A percentile compares a stretch with the other conserved stretches of the same genome.
These are phyloP conservation scores for Yponomeuta sedellus DNA, from an alignment of 2,888 invertebrate genomes.

Conservation along the genomic window DNA sequence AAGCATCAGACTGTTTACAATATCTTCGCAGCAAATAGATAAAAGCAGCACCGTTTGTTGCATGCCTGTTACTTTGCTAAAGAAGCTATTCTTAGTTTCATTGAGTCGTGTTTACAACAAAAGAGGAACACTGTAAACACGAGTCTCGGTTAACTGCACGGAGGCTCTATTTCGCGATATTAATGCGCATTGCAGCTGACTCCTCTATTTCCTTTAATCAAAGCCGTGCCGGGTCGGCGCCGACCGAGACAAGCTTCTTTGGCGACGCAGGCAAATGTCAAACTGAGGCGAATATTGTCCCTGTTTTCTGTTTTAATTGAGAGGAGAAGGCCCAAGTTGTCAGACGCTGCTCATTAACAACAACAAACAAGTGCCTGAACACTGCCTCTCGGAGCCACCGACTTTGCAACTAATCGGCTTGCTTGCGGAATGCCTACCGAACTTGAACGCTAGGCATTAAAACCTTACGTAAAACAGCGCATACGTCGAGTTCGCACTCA, in stretches of 20 bases:
- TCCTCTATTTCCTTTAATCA: constrained; percentile 3
- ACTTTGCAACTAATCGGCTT: constrained; percentile 63
- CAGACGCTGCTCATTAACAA: constrained; percentile 71
- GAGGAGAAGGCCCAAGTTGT: constrained; percentile 64
- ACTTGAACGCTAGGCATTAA: constrained; percentile 17
- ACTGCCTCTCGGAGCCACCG: constrained; percentile 35
- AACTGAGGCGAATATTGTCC: constrained; percentile 36
- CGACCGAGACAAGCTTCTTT: not conserved
- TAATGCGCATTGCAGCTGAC: not conserved
- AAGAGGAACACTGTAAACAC: not conserved
- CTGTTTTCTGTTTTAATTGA: constrained; percentile 72
- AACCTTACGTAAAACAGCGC: constrained; percentile 10
- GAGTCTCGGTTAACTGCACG: not conserved
- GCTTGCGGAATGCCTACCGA: constrained; percentile 34
- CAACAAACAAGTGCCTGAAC: constrained; percentile 71
- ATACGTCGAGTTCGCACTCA: not conserved
- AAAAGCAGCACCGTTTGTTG: not conserved
- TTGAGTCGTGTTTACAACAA: constrained; percentile 1
- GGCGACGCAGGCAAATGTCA: constrained; percentile 29
- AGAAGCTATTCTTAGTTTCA: not conserved
- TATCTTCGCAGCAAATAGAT: not conserved
- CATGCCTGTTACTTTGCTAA: not conserved
- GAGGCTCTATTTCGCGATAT: not conserved
- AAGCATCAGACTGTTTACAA: not conserved
- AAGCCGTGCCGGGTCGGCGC: not conserved